These are phyloP conservation scores for Archivesica marissinica DNA, from an alignment of 1,140 invertebrate species.

Conservation along the genomic window DNA sequence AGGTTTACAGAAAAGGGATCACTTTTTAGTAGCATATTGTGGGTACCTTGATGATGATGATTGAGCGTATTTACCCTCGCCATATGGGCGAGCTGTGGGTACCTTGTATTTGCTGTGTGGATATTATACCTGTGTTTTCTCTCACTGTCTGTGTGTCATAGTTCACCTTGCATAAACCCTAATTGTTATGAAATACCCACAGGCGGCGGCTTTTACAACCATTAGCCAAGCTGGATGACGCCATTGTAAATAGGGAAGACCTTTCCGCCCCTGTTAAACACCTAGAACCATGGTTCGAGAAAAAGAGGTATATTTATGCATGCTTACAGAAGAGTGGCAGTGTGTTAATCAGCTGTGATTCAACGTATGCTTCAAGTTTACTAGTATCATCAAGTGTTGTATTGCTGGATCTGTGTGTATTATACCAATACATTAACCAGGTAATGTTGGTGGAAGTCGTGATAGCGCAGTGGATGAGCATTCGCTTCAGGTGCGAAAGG, in stretches of 20 bases:
- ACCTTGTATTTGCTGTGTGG: constrained; percentile 9
- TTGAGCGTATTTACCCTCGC: no score
- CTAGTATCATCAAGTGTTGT: no score
- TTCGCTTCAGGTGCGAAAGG: no score
- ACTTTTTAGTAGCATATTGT: no score
- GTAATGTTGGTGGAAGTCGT: no score
- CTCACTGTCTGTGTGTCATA: neutral
- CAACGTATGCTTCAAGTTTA: no score
- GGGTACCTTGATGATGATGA: no score
- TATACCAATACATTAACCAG: no score
- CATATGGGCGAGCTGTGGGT: no score
- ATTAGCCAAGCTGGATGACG: neutral
- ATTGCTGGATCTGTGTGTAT: no score
- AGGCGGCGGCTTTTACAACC: constrained; percentile 16
- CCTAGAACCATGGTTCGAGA: constrained; percentile 1
- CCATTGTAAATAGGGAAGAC: neutral
- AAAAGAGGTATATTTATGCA: constrained; percentile 36
- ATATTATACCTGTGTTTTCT: neutral
- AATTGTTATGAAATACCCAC: neutral
- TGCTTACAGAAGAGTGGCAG: neutral
- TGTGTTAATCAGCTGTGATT: neutral
- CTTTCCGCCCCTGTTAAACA: neutral
- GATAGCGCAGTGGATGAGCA: no score
- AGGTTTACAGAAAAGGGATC: no score
- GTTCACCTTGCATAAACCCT: neutral